These are phyloP conservation scores for Euborellia annulipes DNA, from an alignment of 1,140 invertebrate species.

Conservation along the genomic window DNA sequence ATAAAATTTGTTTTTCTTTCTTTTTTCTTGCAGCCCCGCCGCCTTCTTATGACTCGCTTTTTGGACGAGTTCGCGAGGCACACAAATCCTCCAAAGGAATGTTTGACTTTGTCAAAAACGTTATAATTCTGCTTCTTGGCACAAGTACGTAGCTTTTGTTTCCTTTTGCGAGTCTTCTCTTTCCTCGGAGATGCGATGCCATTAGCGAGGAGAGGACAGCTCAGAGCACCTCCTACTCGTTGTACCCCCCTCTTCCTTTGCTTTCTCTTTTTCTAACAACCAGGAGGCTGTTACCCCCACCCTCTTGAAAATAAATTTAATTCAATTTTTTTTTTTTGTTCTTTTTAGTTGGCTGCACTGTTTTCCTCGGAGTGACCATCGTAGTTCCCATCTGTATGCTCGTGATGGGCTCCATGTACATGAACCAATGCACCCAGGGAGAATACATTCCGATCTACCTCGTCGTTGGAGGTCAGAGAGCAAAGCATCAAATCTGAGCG, in stretches of 20 bases:
- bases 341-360: constrained; percentile 43
- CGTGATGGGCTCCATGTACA: constrained; percentile 42
- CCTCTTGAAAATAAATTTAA: constrained; percentile 2
- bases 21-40: constrained; percentile 37
- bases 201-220: too few relatives aligned
- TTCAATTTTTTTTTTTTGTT: constrained; percentile 12
- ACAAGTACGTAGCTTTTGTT: constrained; percentile 33
- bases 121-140: constrained; percentile 40
- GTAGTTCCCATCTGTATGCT: constrained; percentile 49
- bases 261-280: too few relatives aligned
- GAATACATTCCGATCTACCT: constrained; percentile 53
- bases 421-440: constrained; percentile 46
- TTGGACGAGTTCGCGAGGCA: constrained; percentile 44
- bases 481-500: too few relatives aligned
- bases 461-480: constrained; percentile 43
- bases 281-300: not conserved
- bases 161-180: not conserved
- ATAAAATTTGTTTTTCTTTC: too few relatives aligned
- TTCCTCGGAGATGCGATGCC: not conserved
- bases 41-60: constrained; percentile 50
- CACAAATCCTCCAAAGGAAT: constrained; percentile 39
- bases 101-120: constrained; percentile 43
- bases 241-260: too few relatives aligned
- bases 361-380: constrained; percentile 41
- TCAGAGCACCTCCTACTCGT: too few relatives aligned